phyloP scores from a whole-genome alignment of 1,140 invertebrate genomes.

The Atta colombica region DNA sequence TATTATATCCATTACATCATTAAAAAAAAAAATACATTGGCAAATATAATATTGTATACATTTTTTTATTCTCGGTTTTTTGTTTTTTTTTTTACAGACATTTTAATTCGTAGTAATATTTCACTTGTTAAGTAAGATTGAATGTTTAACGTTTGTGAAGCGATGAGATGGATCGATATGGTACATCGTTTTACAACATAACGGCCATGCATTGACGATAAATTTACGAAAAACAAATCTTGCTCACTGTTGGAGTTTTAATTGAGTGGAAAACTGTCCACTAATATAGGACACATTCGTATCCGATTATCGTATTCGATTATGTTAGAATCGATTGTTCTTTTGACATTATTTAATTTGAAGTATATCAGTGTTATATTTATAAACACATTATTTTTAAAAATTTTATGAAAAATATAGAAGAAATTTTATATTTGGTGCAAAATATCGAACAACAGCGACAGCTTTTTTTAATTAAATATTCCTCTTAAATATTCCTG shows the following conservation, averaged over 20 bases:
- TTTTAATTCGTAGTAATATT: slow-evolving; percentile 52
- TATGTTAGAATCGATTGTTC: slow-evolving; percentile 51
- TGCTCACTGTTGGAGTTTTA: slow-evolving; percentile 67
- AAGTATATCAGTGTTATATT: neutral
- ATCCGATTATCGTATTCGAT: slow-evolving; percentile 35
- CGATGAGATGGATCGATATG: slow-evolving; percentile 57
- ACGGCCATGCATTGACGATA: slow-evolving; percentile 65
- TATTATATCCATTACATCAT: slow-evolving; percentile 66
- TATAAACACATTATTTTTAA: neutral
- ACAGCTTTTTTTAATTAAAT: neutral
- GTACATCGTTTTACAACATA: slow-evolving; percentile 68
- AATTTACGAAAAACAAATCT: slow-evolving; percentile 70
- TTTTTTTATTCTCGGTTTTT: neutral
- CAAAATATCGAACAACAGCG: neutral
- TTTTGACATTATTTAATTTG: neutral
- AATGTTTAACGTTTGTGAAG: slow-evolving; percentile 61
- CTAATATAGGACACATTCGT: slow-evolving; percentile 64
- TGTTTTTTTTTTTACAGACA: neutral
- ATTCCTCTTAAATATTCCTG: neutral
- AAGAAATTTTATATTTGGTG: neutral
- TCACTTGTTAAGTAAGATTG: slow-evolving; percentile 65
- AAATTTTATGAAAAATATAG: neutral
- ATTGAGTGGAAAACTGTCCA: slow-evolving; percentile 76
- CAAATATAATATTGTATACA: slow-evolving; percentile 28
- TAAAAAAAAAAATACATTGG: slow-evolving; percentile 19